phyloP scores from a whole-genome alignment of 2,113 vertebrate genomes.

The Phrynosoma blainvillii region DNA sequence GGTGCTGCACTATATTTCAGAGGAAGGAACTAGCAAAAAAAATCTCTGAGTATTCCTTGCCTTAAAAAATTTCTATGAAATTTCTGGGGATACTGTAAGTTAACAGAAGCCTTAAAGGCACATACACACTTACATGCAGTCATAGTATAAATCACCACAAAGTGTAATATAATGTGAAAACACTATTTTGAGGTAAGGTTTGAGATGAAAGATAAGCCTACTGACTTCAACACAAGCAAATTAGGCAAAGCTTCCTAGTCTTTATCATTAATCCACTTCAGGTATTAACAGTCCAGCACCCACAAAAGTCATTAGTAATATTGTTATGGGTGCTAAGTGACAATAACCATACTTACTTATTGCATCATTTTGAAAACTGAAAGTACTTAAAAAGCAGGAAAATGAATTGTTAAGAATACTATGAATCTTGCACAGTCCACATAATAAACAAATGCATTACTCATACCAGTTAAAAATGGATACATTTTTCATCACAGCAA shows the following conservation, averaged over 20 bases:
- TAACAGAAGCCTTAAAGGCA: too few relatives aligned
- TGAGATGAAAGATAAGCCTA: background rate
- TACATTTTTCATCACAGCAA: constrained; percentile 24
- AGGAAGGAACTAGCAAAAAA: too few relatives aligned
- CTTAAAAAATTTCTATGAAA: too few relatives aligned
- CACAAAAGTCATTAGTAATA: constrained; percentile 5
- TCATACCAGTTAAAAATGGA: constrained; percentile 8
- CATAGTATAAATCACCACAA: background rate
- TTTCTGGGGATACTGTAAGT: too few relatives aligned
- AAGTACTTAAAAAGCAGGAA: constrained; percentile 26
- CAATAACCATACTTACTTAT: constrained; percentile 12
- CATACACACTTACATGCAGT: too few relatives aligned
- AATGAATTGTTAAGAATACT: constrained; percentile 20
- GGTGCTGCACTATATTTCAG: too few relatives aligned
- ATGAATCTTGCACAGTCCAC: constrained; percentile 30
- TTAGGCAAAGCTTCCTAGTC: background rate
- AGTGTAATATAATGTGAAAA: background rate
- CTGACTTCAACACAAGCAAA: background rate
- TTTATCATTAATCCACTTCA: background rate
- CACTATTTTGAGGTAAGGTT: background rate
- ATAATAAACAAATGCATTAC: constrained; percentile 38
- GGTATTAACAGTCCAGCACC: background rate
- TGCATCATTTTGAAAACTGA: constrained; percentile 4
- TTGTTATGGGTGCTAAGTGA: constrained; percentile 11
- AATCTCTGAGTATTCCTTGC: too few relatives aligned